Conservation (phyloP, 1,140 invertebrate species). For the Cotesia vestalis region DNA sequence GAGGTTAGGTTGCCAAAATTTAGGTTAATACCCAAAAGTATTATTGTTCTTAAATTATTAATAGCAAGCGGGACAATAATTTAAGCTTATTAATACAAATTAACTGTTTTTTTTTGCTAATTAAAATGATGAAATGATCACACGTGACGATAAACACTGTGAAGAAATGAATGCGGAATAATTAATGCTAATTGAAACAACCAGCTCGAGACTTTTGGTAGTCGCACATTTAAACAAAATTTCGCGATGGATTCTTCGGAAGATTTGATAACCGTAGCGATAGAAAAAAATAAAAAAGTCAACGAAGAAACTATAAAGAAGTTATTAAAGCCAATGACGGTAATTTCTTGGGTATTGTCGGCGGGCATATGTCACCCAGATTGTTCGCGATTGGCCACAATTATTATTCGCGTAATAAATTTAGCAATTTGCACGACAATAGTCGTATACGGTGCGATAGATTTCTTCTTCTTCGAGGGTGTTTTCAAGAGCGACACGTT, state of each 20-base stretch:
- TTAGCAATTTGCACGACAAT: conserved; percentile 47
- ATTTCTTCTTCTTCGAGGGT: conserved; percentile 47
- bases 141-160: no score
- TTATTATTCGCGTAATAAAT: conserved; percentile 44
- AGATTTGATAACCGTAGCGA: conserved; percentile 40
- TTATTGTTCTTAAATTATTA: no score
- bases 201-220: no score
- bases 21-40: no score
- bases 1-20: no score
- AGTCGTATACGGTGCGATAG: conserved; percentile 48
- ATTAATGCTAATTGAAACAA: no score
- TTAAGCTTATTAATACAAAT: no score
- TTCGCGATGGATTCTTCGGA: conserved; percentile 37
- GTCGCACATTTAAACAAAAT: background rate
- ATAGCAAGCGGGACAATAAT: no score
- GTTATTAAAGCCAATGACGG: conserved; percentile 41
- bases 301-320: conserved; percentile 38
- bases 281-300: conserved; percentile 32
- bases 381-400: conserved; percentile 40
- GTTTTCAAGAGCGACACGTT: conserved; percentile 50
- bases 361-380: conserved; percentile 43
- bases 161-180: no score
- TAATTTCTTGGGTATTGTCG: conserved; percentile 47
- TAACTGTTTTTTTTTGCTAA: no score
- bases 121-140: no score